Base-by-base conservation (phyloP, 37 sponge, comb jelly and placozoan species). In the Halichondria panicea region DNA sequence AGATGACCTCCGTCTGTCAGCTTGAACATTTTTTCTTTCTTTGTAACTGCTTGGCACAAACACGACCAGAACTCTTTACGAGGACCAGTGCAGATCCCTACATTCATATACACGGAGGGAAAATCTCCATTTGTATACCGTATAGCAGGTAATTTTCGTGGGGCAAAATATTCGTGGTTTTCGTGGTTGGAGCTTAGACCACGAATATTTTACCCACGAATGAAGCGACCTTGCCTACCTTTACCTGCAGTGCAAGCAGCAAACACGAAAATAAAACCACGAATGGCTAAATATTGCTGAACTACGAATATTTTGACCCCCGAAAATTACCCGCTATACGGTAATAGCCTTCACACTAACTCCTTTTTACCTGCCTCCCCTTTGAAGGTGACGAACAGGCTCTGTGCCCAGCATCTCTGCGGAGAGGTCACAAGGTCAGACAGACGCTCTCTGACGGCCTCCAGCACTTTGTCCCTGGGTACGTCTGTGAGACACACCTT, bases 71-170 rank as follows among this genome's bases (percentile, higher is more conserved):
- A 82, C 50, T 87, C 83, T 28, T 58, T 35, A 2, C 75, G 67
- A 19, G 83, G 79, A n/a, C 89, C 83, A 68, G 70, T 72, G 30
- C 79, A 77, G 32, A 82, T 82, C 25, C 88, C 82, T 81, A 55
- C 50, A 74, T 9, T 27, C 39, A 68, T 22, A 84, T 25, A 55
- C 43, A n/a, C n/a, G n/a, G n/a, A n/a, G n/a, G n/a, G n/a, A n/a
- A n/a, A n/a, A n/a, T n/a, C n/a, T n/a, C n/a, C n/a, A n/a, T n/a
- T n/a, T n/a, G n/a, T n/a, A n/a, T n/a, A n/a, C n/a, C n/a, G n/a
- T n/a, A n/a, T n/a, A n/a, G n/a, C n/a, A n/a, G n/a, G n/a, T n/a
- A n/a, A n/a, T n/a, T n/a, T n/a, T n/a, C n/a, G n/a, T n/a, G n/a
- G n/a, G n/a, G n/a, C n/a, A n/a, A n/a, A n/a, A n/a, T n/a, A n/a